Evolutionary conservation across 1,140 invertebrate genomes (phyloP), one percentile per base, ranked within the genome.

Genomic region (Conus ventricosus): DNA sequence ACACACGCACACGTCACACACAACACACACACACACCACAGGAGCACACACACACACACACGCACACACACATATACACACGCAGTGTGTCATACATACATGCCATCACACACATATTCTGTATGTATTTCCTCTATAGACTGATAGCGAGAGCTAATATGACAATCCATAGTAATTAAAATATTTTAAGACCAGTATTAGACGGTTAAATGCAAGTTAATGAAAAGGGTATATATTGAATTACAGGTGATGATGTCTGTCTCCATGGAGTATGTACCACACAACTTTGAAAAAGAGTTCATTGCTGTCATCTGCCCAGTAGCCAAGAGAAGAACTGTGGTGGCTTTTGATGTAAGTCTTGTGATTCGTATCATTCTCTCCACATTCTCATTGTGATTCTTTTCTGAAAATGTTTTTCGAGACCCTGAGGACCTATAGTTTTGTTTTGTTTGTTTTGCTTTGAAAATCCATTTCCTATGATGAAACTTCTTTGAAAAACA

Each of bases 181-280:
- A 8, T 82, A 6, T 15, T 51, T n/a, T 82, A 10, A 20, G 10
- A 82, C 53, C 10, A 11, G n/a, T 57, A n/a, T 60, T 84, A 7
- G 55, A 55, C 11, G 51, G 51, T 7, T 55, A 7, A 55, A 27
- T 23, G 51, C 27, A 6, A 39, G n/a, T 84, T 25, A 54, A 39
- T 84, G 17, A 10, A 67, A 23, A 7, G 13, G 13, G 55, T 13
- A 60, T 60, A 15, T 60, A 2, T 60, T 11, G 8, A 11, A 3
- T 10, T 71, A 20, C 63, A 87, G 85, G 85, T 87, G 25, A 87
- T 87, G 85, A 87, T 87, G 85, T 87, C 85, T 13, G 85, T 87
- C 1, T 20, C 71, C 71, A 87, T 87, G 85, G 85, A 87, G 25
- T 53, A 8, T 11, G 27, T 80, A 4, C 85, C 85, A 4, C 39